Evolutionary conservation across 1,140 invertebrate species (phyloP), one percentile per base, ranked within the genome.

Genomic region (Drosophila ananassae): DNA sequence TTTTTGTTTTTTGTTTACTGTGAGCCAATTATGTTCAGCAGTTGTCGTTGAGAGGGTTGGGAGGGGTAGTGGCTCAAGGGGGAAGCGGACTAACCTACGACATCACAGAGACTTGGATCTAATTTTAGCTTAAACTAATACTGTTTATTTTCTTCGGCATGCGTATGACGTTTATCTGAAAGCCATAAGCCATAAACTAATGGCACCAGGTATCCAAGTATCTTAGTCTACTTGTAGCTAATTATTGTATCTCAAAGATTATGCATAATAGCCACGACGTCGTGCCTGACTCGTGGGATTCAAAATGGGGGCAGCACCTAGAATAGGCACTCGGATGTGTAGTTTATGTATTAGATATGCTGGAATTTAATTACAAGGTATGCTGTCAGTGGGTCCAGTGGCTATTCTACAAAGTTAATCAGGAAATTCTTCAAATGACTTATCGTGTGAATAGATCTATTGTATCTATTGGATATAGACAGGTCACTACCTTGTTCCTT

Each of bases 1-100:
- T 64, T 51, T 34, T 48, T 54, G 67, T 58, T 68, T 80, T 64
- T 51, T 34, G 58, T 54, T 32, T 12, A 5, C 50, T 10, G 47
- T 52, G 59, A 62, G 82, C 83, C 83, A 89, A 89, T 89, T 89
- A 89, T 89, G 84, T 89, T 76, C 84, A 87, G 79, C 83, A 89
- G 83, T 75, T 83, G 83, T 67, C 83, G 75, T 77, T 87, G 53
- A 62, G 17, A 66, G 72, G 72, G 71, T 57, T 57, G 30, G 25
- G 39, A 56, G 24, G 28, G 24, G 28, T 17, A 17, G 17, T 17
- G 17, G 17, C 17, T 17, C 17, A 34, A 46, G 41, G 22, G 52
- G 50, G 46, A n/a, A 10, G 12, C 5, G 48, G 30, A 22, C 66
- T 80, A 78, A 85, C 60, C 55, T 58, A 51, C 74, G 71, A 66